Conservation (phyloP, 2,888 invertebrate genomes). For the Notodonta dromedarius region DNA sequence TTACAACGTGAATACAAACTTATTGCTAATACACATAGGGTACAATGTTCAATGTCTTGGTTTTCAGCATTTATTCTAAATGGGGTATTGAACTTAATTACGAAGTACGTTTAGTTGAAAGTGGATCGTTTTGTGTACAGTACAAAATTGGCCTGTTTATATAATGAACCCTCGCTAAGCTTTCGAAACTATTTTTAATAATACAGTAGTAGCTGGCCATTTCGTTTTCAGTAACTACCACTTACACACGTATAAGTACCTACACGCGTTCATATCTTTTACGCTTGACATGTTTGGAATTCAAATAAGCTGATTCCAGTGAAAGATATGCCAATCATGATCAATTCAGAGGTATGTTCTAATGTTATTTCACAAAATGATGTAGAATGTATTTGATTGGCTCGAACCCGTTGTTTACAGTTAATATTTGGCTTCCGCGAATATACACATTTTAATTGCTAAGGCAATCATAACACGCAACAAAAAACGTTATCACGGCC, state of each 20-base stretch:
- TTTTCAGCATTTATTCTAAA: not conserved
- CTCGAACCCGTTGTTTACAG: not conserved
- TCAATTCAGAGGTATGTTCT: not conserved
- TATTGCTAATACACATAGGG: not conserved
- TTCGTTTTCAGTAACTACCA: not conserved
- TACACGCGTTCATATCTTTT: not conserved
- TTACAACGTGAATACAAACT: constrained; percentile 9
- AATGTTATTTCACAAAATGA: not conserved
- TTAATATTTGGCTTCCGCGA: not conserved
- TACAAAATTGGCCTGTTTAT: constrained; percentile 13
- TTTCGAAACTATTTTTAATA: constrained; percentile 26
- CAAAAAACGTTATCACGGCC: not conserved
- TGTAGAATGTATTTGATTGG: not conserved
- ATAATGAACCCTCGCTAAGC: constrained; percentile 7
- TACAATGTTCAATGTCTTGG: not conserved
- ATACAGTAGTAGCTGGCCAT: not conserved
- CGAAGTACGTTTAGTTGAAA: constrained; percentile 1
- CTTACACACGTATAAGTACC: not conserved
- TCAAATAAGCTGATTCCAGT: not conserved
- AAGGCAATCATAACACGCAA: not conserved
- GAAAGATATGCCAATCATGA: not conserved
- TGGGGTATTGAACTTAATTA: constrained; percentile 1
- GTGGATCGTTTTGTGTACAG: not conserved
- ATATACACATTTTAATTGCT: no score
- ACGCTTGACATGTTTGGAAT: not conserved